Conservation (phyloP, 2,888 invertebrate species). For the Invenusta paracnida region DNA sequence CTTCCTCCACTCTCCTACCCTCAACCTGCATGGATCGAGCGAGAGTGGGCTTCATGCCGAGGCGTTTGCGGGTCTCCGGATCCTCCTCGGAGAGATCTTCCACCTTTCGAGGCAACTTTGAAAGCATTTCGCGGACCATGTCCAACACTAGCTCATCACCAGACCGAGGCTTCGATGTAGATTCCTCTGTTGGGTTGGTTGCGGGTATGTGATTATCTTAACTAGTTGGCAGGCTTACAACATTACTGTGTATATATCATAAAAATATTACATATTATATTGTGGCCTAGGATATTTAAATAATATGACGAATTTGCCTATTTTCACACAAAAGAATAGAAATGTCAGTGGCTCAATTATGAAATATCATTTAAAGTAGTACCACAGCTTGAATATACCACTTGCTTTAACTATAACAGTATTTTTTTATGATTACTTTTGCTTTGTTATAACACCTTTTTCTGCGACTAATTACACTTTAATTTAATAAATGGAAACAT, state of each 20-base stretch:
- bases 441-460: too few relatives aligned
- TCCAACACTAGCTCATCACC: constrained; percentile 74
- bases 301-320: too few relatives aligned
- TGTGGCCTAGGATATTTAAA: too few relatives aligned
- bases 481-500: too few relatives aligned
- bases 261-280: too few relatives aligned
- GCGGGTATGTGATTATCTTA: not conserved
- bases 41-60: not conserved
- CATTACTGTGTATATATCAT: not conserved
- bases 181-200: constrained; percentile 49
- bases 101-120: constrained; percentile 57
- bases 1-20: not conserved
- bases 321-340: too few relatives aligned
- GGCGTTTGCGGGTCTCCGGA: constrained; percentile 18
- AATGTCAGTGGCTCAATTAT: too few relatives aligned
- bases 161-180: constrained; percentile 48
- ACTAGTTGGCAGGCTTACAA: not conserved
- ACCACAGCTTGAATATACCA: too few relatives aligned
- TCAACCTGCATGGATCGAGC: constrained; percentile 15
- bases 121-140: constrained; percentile 72
- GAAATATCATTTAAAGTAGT: too few relatives aligned
- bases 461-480: too few relatives aligned
- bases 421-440: too few relatives aligned
- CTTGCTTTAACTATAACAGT: too few relatives aligned
- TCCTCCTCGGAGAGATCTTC: constrained; percentile 50